phyloP scores from a whole-genome alignment of 2,797 vertebrate species.

The Tokudaia muenninki region DNA sequence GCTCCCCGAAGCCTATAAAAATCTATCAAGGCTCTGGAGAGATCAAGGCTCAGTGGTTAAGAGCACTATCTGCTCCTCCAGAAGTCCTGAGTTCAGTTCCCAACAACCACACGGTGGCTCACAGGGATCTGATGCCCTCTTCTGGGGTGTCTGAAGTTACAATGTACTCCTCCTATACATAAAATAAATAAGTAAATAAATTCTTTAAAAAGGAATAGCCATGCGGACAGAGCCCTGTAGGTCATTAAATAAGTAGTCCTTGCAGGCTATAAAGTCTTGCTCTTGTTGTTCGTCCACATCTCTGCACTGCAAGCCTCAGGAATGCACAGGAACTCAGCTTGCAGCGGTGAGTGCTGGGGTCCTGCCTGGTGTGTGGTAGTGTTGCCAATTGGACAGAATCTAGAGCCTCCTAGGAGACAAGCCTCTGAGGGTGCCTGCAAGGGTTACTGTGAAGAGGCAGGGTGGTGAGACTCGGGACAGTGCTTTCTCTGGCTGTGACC shows the following conservation, averaged over 20 bases:
- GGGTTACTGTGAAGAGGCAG: not conserved
- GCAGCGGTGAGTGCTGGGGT: too few species aligned
- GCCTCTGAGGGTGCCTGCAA: not conserved
- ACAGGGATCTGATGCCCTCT: not conserved
- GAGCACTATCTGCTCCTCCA: not conserved
- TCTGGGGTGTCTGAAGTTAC: not conserved
- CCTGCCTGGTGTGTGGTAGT: too few species aligned
- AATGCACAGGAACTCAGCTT: accelerated
- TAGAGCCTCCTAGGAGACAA: not conserved
- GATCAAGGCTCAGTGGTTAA: not conserved
- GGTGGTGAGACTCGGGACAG: not conserved
- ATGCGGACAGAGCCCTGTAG: not conserved
- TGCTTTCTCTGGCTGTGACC: not conserved
- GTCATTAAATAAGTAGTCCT: not conserved
- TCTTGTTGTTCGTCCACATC: accelerated
- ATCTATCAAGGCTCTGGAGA: not conserved
- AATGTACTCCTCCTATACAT: not conserved
- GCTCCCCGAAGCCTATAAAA: not conserved
- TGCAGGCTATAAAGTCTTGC: not conserved
- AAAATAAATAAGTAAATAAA: not conserved
- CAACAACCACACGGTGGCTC: not conserved
- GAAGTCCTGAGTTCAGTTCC: not conserved
- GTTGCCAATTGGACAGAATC: not conserved
- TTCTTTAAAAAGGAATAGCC: not conserved
- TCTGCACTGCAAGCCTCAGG: accelerated